Percentiles rank a stretch among this genome's conserved stretches.
Conservation (phyloP, 2,888 invertebrate genomes). For the Deilephila elpenor region DNA sequence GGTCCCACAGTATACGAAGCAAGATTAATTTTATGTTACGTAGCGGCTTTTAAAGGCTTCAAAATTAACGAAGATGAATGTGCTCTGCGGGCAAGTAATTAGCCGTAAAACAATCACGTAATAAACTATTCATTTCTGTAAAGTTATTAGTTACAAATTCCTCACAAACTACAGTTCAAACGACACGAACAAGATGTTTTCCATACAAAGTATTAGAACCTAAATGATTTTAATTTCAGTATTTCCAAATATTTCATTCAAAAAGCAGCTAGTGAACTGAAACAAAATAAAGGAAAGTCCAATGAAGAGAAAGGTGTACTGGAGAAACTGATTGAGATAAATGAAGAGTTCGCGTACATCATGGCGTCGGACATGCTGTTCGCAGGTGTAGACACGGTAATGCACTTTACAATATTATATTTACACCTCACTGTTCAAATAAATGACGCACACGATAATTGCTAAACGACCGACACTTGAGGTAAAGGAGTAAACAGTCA, state of each 20-base stretch:
- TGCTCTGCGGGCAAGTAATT: not conserved
- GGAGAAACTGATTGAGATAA: constrained; percentile 84
- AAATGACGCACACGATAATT: no score
- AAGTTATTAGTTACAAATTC: no score
- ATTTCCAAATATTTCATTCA: constrained; percentile 53
- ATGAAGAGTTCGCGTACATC: constrained; percentile 84
- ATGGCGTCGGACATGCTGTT: constrained; percentile 88
- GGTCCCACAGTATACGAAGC: not conserved
- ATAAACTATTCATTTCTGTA: not conserved
- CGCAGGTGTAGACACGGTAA: constrained; percentile 88
- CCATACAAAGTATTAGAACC: not conserved
- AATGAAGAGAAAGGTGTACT: constrained; percentile 82
- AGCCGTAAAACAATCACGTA: no score
- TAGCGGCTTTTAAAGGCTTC: not conserved
- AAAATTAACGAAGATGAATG: not conserved
- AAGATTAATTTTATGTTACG: not conserved
- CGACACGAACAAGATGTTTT: no score
- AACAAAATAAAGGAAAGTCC: constrained; percentile 44
- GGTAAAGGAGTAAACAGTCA: no score
- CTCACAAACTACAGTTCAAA: no score
- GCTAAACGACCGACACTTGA: no score
- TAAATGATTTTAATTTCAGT: constrained; percentile 41
- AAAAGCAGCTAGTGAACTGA: constrained; percentile 54
- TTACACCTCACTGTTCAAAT: no score
- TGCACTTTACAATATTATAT: not conserved